Conservation (phyloP, 2,113 vertebrate species). For the Myrmecobius fasciatus region DNA sequence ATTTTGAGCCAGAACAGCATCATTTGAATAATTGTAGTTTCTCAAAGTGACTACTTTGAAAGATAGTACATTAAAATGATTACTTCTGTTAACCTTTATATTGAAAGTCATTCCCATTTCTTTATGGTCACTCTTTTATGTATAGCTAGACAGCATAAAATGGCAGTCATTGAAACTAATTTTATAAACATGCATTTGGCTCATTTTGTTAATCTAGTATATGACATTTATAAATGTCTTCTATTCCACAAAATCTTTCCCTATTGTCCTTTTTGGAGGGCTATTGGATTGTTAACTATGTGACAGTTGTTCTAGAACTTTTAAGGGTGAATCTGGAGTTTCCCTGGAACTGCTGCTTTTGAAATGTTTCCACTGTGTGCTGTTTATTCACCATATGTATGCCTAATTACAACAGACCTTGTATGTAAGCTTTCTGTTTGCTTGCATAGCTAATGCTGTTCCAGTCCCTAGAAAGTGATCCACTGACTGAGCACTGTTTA, state of each 20-base stretch:
- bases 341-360: neutral
- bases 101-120: neutral
- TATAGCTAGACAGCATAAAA: neutral
- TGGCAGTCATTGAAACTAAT: neutral
- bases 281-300: neutral
- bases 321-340: neutral
- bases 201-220: neutral
- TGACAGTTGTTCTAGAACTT: neutral
- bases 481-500: neutral
- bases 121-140: neutral
- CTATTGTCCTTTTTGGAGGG: neutral
- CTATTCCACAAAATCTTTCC: neutral
- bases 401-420: neutral
- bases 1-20: neutral
- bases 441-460: neutral
- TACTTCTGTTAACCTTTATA: neutral
- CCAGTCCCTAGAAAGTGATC: neutral
- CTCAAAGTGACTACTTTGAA: neutral
- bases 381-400: neutral
- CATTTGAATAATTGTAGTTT: neutral
- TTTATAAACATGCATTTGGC: neutral
- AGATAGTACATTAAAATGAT: neutral
- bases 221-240: neutral
- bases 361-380: neutral
- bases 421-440: neutral